A percentile compares a stretch with the other conserved stretches of the same genome.
Conservation (phyloP, 2,113 vertebrate genomes). For the Speoplatyrhinus poulsoni region DNA sequence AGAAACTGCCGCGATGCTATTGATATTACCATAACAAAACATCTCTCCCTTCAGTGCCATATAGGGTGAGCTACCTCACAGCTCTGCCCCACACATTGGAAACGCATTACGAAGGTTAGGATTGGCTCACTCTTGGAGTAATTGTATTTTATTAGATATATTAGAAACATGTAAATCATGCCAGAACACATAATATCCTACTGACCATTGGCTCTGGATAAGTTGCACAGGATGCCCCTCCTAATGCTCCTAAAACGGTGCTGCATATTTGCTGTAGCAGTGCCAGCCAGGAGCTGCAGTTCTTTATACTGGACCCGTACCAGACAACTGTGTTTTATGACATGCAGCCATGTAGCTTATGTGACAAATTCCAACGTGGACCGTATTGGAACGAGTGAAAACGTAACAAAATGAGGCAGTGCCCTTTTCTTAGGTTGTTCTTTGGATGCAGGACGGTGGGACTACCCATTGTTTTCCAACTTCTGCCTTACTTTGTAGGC, state of each 20-base stretch:
- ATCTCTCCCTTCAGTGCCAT: too few species aligned
- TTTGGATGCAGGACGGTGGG: conserved; percentile 49
- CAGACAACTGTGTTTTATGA: not conserved
- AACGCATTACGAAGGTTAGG: too few species aligned
- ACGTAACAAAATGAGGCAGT: not conserved
- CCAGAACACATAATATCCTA: not conserved
- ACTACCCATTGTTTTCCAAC: conserved; percentile 22
- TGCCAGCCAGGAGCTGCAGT: conserved; percentile 3
- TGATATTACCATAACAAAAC: too few species aligned
- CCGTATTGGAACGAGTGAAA: not conserved
- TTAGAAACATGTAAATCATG: too few species aligned
- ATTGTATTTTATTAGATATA: too few species aligned
- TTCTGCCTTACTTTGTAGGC: conserved; percentile 36
- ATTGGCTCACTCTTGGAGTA: too few species aligned
- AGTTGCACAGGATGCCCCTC: conserved; percentile 8
- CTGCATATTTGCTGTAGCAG: not conserved
- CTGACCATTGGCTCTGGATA: not conserved
- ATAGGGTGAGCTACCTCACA: too few species aligned
- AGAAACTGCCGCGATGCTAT: too few species aligned
- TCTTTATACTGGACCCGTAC: not conserved
- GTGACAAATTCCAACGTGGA: not conserved
- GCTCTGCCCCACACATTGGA: too few species aligned
- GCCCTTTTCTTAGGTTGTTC: not conserved
- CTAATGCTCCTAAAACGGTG: conserved; percentile 2
- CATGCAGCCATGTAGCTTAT: not conserved